These are phyloP conservation scores for Julus scandinavius DNA, from an alignment of 2,888 invertebrate genomes.

Conservation along the genomic window DNA sequence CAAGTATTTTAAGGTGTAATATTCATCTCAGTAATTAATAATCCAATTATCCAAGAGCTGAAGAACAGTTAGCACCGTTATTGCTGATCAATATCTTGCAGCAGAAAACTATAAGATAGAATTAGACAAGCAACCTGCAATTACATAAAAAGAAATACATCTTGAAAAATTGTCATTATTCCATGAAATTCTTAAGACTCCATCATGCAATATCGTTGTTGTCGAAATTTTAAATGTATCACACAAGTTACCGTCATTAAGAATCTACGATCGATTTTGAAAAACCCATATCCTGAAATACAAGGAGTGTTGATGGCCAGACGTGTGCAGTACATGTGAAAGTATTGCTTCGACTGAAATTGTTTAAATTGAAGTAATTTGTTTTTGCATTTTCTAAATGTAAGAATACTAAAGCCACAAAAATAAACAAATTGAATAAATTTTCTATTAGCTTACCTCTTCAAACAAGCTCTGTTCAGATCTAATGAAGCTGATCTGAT, in stretches of 20 bases:
- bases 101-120: not conserved
- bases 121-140: constrained; percentile 5
- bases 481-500: not conserved
- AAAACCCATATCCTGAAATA: constrained; percentile 2
- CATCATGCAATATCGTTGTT: not conserved
- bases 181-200: not conserved
- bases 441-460: not conserved
- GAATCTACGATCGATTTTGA: constrained; percentile 4
- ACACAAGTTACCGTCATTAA: not conserved
- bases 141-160: not conserved
- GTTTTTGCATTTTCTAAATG: not conserved
- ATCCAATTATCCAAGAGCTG: too few species aligned
- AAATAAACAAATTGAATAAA: not conserved
- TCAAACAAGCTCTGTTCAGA: not conserved
- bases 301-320: constrained; percentile 4
- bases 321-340: constrained; percentile 35
- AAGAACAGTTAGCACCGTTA: not conserved
- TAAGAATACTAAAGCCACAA: too few species aligned
- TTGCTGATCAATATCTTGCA: not conserved
- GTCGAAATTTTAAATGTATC: not conserved
- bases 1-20: too few species aligned
- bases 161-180: not conserved
- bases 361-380: not conserved
- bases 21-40: too few species aligned
- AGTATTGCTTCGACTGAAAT: not conserved